These are phyloP conservation scores for Caenorhabditis doughertyi DNA, from an alignment of 2,888 invertebrate species.

Conservation along the genomic window DNA sequence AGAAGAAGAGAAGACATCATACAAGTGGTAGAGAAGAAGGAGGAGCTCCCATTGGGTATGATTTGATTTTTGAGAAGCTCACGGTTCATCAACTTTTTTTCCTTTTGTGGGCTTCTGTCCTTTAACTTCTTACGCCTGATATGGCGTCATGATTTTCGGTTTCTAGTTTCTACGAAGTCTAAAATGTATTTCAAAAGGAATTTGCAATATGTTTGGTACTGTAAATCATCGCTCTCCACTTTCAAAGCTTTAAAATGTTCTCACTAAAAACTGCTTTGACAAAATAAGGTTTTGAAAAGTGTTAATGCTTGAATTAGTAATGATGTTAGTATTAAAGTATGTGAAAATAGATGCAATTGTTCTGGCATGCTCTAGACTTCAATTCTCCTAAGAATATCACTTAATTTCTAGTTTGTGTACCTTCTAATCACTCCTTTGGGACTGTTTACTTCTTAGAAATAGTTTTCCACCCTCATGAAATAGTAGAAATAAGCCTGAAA, in stretches of 20 bases:
- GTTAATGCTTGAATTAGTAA: too few species aligned
- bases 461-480: slow-evolving; percentile 12
- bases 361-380: neutral
- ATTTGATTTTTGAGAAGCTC: slow-evolving; percentile 12
- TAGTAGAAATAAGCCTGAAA: neutral
- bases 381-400: neutral
- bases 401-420: slow-evolving; percentile 3
- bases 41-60: slow-evolving; percentile 15
- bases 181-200: too few species aligned
- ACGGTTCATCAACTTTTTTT: slow-evolving; percentile 31
- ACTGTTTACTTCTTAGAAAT: neutral
- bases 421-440: neutral
- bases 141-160: slow-evolving; percentile 19
- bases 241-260: too few species aligned
- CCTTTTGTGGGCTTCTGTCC: neutral
- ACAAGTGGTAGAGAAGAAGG: neutral
- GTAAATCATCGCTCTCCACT: too few species aligned
- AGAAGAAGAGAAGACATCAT: neutral
- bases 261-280: too few species aligned
- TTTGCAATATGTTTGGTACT: too few species aligned
- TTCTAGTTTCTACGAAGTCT: neutral
- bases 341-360: neutral
- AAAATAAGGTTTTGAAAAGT: too few species aligned
- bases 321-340: too few species aligned
- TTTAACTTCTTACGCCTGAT: slow-evolving; percentile 14